phyloP scores from a whole-genome alignment of 2,797 vertebrate genomes.

The Hippoglossus hippoglossus region DNA sequence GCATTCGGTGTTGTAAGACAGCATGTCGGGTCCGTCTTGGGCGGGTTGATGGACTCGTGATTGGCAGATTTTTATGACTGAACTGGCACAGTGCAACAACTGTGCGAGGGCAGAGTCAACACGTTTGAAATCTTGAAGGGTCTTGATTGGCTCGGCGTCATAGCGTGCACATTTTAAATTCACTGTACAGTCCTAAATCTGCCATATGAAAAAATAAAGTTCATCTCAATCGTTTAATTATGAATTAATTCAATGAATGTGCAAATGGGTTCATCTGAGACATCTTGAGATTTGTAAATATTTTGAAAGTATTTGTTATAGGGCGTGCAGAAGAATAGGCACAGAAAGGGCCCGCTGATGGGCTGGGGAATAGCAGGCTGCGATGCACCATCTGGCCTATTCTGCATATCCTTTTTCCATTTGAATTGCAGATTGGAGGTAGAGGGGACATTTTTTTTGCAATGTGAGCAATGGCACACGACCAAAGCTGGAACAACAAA shows the following conservation, averaged over 20 bases:
- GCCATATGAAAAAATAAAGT: background rate
- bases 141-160: slow-evolving; percentile 27
- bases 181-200: background rate
- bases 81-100: slow-evolving; percentile 58
- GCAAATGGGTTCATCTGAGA: slow-evolving; percentile 65
- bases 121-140: slow-evolving; percentile 37
- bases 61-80: slow-evolving; percentile 48
- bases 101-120: slow-evolving; percentile 42
- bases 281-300: slow-evolving; percentile 73
- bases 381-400: slow-evolving; percentile 79
- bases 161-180: background rate
- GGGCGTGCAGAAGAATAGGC: slow-evolving; percentile 64
- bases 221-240: slow-evolving; percentile 40
- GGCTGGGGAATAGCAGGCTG: slow-evolving; percentile 69
- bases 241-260: slow-evolving; percentile 56
- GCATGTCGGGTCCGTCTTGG: slow-evolving; percentile 28
- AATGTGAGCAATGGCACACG: slow-evolving; percentile 54
- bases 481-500: slow-evolving; percentile 54
- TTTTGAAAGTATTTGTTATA: slow-evolving; percentile 71
- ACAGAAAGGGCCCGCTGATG: slow-evolving; percentile 64
- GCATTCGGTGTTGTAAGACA: slow-evolving; percentile 29
- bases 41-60: slow-evolving; percentile 38
- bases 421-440: slow-evolving; percentile 81
- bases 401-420: slow-evolving; percentile 74
- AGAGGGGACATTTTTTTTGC: slow-evolving; percentile 56